Percentiles rank a stretch among this genome's conserved stretches.
These are phyloP conservation scores for Aricia agestis DNA, from an alignment of 1,140 invertebrate species.

Conservation along the genomic window DNA sequence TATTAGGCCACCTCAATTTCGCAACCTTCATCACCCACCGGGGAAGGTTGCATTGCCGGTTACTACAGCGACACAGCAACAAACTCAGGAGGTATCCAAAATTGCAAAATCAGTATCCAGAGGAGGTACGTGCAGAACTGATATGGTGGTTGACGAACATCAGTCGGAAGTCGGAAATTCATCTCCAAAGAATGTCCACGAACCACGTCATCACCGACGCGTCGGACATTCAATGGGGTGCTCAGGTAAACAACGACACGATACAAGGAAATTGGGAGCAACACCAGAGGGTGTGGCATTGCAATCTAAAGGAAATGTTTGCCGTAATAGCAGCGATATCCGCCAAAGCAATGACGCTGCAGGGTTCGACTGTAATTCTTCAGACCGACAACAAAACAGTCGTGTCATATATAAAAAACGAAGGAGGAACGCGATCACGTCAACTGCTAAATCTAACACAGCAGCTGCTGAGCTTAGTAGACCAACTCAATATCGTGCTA, in stretches of 20 bases:
- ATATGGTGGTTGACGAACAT: constrained; percentile 28
- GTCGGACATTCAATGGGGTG: constrained; percentile 40
- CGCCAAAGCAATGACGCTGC: neutral
- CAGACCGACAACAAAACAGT: constrained; percentile 51
- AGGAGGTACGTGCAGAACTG: constrained; percentile 15
- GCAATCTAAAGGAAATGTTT: constrained; percentile 47
- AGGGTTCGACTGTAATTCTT: constrained; percentile 30
- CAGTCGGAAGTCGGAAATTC: constrained; percentile 20
- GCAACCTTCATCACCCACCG: constrained; percentile 75
- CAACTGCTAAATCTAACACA: constrained; percentile 39
- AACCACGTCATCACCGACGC: constrained; percentile 46
- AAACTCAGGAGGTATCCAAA: constrained; percentile 6
- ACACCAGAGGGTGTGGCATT: constrained; percentile 39
- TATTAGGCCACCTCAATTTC: constrained; percentile 50
- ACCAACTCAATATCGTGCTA: constrained; percentile 39
- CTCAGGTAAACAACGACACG: constrained; percentile 25
- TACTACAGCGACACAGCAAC: constrained; percentile 28
- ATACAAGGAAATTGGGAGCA: constrained; percentile 29
- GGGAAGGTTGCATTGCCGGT: constrained; percentile 52
- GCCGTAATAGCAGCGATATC: constrained; percentile 34
- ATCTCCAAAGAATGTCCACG: constrained; percentile 23
- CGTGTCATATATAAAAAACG: constrained; percentile 43
- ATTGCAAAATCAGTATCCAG: neutral
- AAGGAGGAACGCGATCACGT: constrained; percentile 48
- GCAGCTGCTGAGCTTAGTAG: constrained; percentile 34